Conservation (phyloP, 2,797 vertebrate species). For the Centroberyx gerrardi region DNA sequence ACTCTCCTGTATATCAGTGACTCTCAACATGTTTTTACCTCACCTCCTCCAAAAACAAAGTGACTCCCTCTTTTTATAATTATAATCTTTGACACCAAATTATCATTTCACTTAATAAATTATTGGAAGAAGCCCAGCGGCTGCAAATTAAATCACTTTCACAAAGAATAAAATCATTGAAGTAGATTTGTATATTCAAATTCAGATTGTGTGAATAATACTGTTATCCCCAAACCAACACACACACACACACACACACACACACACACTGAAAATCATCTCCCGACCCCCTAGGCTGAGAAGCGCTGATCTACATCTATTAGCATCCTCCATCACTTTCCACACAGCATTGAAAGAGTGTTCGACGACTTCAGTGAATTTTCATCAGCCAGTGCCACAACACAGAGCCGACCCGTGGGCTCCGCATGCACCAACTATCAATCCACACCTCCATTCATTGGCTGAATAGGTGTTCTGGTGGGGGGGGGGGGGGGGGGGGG, state of each 20-base stretch:
- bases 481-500: not conserved
- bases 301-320: not conserved
- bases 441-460: slow-evolving; percentile 1
- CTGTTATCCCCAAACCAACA: too few relatives aligned
- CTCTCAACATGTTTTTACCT: too few relatives aligned
- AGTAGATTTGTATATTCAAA: too few relatives aligned
- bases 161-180: not conserved
- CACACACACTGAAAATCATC: not conserved
- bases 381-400: slow-evolving; percentile 16
- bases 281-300: not conserved
- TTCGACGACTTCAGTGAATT: slow-evolving; percentile 40
- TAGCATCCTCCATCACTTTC: not conserved
- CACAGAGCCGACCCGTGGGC: slow-evolving; percentile 19
- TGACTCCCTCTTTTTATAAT: not conserved
- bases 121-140: not conserved
- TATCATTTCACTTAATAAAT: not conserved
- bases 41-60: not conserved
- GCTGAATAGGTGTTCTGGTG: slow-evolving; percentile 1
- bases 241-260: not conserved
- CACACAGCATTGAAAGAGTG: slow-evolving; percentile 5
- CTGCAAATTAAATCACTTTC: not conserved
- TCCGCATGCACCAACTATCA: slow-evolving; percentile 8
- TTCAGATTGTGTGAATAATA: not conserved
- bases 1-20: too few relatives aligned
- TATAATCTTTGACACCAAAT: not conserved